Evolutionary conservation across 2,888 invertebrate genomes (phyloP), one percentile per base, ranked within the genome.

Genomic region (Macrophya alboannulata): DNA sequence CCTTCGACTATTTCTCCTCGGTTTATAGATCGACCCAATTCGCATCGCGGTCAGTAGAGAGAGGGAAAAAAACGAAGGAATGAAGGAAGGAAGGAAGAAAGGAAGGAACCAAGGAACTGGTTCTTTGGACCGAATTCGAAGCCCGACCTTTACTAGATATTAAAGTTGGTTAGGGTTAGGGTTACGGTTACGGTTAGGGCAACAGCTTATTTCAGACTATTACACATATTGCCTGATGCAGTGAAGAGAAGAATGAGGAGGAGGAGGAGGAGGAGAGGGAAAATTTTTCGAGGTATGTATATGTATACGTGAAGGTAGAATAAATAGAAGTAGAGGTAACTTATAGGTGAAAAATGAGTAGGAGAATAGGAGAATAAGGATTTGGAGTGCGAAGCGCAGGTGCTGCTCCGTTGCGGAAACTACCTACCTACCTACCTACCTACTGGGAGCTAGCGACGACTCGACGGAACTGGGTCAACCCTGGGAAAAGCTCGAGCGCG

Each of bases 11-110:
- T 72, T 48, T 43, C 74, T 45, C 43, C 25, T 68, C 68, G 37
- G 1, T 31, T 31, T 68, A 68, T 85, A 86, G 55, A 85, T 87
- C 76, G 85, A 86, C 43, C 68, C 74, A 81, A 68, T 68, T 68
- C 68, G 37, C 31, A 37, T 37, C 31, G 4, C 12, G 37, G 31
- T 1, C 31, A 25, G 65, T 37, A 74, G 83, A 17, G 59, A 81
- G 71, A 48, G 45, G 76, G 79, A 71, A 62, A 68, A 68, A 25
- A 81, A 48, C 77, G 51, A 45, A 21, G 25, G 17, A 17, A 51
- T 17, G 51, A 17, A 51, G 84, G 10, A 71, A 85, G 71, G 65
- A 62, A 25, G 65, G 43, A 65, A 40, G 76, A 65, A 65, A 72
- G 76, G 48, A 81, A 59, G 82, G 51, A 25, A 74, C 74, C 31